Base-by-base conservation (phyloP, 2,888 invertebrate genomes). In the Camptogramma bilineatum region DNA sequence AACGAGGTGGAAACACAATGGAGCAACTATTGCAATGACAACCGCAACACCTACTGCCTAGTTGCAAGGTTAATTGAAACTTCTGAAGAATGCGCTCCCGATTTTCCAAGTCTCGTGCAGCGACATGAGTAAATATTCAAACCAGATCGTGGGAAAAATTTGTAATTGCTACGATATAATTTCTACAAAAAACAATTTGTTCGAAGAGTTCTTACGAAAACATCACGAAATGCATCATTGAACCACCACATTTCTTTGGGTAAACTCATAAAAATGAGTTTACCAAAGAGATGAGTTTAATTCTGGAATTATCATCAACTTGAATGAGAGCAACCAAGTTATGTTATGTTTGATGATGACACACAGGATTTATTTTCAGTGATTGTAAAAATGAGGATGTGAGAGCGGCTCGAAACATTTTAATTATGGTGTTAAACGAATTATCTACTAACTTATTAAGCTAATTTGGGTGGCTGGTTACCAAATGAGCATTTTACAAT, bases 1-100 rank as follows among this genome's bases (percentile, higher is more conserved):
- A 87, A 77, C 86, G 85, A 85, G 73, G 79, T 81, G 83, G 87
- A 88, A 89, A 89, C 86, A 89, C 87, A 89, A 87, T 88, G 75
- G 81, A 79, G 81, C 78, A 73, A 77, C 74, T 73, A 75, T 75
- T 72, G 72, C 73, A 76, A 74, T 80, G 77, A 79, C 73, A 78
- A 74, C 75, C 66, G 70, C 74, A 67, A 75, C 73, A 73, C 75
- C 73, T 67, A 74, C 75, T 82, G 82, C 81, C 81, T n/a, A n/a
- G 64, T 71, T 81, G 80, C 80, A 83, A 82, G 81, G 84, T 81
- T 79, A 81, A 77, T 77, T 79, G 71, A 75, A 75, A 71, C 66
- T 56, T 62, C 68, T 62, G 58, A 64, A 64, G 63, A 17, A 62
- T 65, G 48, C 63, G 61, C 28, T 66, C n/a, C 17, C 51, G 54